phyloP scores from a whole-genome alignment of 1,140 invertebrate species.

The Saccostrea glomerata region DNA sequence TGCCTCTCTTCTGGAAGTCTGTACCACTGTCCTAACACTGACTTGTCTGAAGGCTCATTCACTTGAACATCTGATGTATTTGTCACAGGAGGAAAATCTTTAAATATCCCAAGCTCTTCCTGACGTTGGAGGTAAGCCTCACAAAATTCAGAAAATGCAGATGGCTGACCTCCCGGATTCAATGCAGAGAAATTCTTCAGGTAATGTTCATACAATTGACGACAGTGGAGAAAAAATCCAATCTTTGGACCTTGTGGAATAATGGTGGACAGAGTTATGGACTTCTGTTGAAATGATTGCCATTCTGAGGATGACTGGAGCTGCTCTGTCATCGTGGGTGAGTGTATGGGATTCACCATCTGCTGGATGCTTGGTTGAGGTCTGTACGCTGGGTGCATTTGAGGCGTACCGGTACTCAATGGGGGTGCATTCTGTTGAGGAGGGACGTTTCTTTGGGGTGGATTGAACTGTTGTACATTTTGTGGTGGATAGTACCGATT shows the following conservation, averaged over 20 bases:
- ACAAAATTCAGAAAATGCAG: neutral
- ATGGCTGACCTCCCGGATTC: neutral
- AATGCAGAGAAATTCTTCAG: neutral
- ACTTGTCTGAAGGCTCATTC: conserved; percentile 25
- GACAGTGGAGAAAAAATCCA: conserved; percentile 4
- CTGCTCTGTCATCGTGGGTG: neutral
- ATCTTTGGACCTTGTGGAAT: neutral
- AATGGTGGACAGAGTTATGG: neutral
- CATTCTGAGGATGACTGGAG: neutral
- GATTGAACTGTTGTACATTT: neutral
- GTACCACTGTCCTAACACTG: conserved; percentile 26
- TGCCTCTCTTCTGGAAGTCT: neutral
- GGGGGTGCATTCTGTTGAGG: neutral
- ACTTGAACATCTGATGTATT: neutral
- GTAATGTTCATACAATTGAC: conserved; percentile 4
- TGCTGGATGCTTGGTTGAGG: neutral
- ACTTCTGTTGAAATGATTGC: conserved; percentile 15
- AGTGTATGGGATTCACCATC: neutral
- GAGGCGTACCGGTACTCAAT: neutral
- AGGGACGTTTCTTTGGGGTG: neutral
- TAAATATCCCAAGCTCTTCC: neutral
- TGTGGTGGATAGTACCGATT: neutral
- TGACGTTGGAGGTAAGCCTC: neutral
- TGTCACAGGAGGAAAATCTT: neutral
- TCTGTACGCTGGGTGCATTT: neutral